A percentile compares a stretch with the other conserved stretches of the same genome.
Evolutionary conservation across 1,140 invertebrate genomes (phyloP).

Genomic region (Holotrichia oblita): DNA sequence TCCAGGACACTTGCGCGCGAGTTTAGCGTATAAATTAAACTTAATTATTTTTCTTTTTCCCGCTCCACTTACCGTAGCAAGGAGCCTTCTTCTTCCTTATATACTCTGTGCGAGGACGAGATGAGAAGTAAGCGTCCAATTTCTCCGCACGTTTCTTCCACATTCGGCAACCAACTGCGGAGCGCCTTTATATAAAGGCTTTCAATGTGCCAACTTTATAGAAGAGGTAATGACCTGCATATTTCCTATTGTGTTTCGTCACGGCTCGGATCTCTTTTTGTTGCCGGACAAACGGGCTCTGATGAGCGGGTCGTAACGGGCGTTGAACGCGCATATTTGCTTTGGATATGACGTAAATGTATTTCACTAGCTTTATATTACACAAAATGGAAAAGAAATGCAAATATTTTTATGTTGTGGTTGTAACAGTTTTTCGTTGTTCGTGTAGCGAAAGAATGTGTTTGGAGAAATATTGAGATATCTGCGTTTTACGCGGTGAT

Average conservation of each 20-base stretch:
- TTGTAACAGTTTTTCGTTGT: background rate
- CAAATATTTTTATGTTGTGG: conserved; percentile 1
- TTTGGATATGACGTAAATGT: conserved; percentile 24
- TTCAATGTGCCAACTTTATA: conserved; percentile 31
- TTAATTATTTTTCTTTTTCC: conserved; percentile 34
- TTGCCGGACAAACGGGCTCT: conserved; percentile 29
- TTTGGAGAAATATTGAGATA: background rate
- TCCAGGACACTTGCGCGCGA: conserved; percentile 23
- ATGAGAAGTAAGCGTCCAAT: conserved; percentile 13
- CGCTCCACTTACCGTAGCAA: background rate
- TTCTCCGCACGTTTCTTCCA: conserved; percentile 30
- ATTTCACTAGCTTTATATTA: background rate
- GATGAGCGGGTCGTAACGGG: conserved; percentile 31
- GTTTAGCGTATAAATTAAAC: conserved; percentile 34
- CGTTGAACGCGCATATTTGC: conserved; percentile 14
- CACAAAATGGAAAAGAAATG: background rate
- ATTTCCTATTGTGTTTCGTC: conserved; percentile 25
- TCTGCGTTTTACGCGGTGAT: too few relatives aligned
- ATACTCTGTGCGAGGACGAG: background rate
- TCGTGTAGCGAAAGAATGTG: background rate
- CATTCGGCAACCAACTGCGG: background rate
- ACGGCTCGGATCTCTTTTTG: conserved; percentile 34
- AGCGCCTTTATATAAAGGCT: background rate
- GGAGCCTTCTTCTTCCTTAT: background rate
- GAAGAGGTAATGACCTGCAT: conserved; percentile 34